Percentiles rank a stretch among this genome's conserved stretches.
These are phyloP conservation scores for Dinothrombium tinctorium DNA, from an alignment of 1,140 invertebrate genomes.

Conservation along the genomic window DNA sequence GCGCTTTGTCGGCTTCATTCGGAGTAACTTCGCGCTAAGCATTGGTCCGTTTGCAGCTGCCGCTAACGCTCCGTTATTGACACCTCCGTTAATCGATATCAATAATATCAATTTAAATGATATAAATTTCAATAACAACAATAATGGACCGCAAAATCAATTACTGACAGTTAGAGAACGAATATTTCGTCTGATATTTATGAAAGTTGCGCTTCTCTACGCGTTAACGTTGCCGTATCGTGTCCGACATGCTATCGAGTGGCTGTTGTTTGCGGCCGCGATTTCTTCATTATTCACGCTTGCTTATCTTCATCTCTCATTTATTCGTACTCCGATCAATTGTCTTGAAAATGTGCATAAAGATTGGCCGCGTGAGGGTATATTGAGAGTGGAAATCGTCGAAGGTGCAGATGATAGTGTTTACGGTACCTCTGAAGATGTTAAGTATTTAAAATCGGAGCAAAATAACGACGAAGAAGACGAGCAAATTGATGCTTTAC, in stretches of 20 bases:
- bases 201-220: constrained; percentile 68
- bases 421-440: not conserved
- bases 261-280: constrained; percentile 65
- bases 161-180: not conserved
- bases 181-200: constrained; percentile 62
- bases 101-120: no score
- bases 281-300: constrained; percentile 47
- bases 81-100: no score
- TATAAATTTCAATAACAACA: no score
- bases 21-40: no score
- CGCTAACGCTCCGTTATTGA: no score
- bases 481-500: not conserved
- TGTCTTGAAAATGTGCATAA: constrained; percentile 71
- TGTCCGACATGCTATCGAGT: constrained; percentile 65
- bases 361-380: constrained; percentile 82
- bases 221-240: constrained; percentile 62
- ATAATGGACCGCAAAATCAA: not conserved
- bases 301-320: constrained; percentile 75
- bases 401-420: constrained; percentile 27
- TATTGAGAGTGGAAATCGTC: constrained; percentile 83
- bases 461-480: not conserved
- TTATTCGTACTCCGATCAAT: constrained; percentile 71
- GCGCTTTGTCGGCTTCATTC: no score
- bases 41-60: no score
- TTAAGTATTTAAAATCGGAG: not conserved